A percentile compares a stretch with the other conserved stretches of the same genome.
Evolutionary conservation across 2,888 invertebrate species (phyloP).

Genomic region (Drosophila subsilvestris): DNA sequence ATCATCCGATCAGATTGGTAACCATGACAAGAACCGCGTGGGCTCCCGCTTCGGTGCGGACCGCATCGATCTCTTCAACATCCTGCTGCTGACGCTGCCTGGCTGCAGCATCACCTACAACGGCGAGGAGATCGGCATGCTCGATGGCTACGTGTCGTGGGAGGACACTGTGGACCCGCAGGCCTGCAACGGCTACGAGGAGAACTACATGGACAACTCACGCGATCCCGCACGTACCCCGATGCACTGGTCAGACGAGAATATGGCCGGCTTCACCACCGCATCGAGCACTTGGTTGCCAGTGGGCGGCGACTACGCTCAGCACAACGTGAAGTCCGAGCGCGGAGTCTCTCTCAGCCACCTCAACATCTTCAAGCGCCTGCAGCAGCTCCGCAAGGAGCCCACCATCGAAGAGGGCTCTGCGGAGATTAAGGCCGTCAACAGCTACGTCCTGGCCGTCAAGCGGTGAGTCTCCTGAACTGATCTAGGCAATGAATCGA

Average conservation of each 20-base stretch:
- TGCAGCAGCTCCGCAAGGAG: constrained; percentile 85
- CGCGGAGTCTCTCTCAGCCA: constrained; percentile 85
- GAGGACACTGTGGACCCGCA: constrained; percentile 87
- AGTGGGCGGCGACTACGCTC: constrained; percentile 85
- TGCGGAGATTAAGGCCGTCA: constrained; percentile 83
- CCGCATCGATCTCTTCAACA: constrained; percentile 89
- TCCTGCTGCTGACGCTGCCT: constrained; percentile 91
- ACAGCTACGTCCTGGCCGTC: constrained; percentile 84
- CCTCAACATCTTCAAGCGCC: constrained; percentile 86
- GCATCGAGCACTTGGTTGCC: constrained; percentile 82
- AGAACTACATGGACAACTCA: constrained; percentile 86
- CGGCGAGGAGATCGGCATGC: constrained; percentile 94
- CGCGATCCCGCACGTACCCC: constrained; percentile 88
- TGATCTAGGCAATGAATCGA: background rate
- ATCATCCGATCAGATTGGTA: constrained; percentile 86
- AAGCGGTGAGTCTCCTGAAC: constrained; percentile 72
- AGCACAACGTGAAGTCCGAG: constrained; percentile 86
- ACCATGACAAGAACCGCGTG: constrained; percentile 88
- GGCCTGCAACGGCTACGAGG: constrained; percentile 87
- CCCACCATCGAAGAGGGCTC: constrained; percentile 85
- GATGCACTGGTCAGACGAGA: constrained; percentile 86
- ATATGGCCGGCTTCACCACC: constrained; percentile 80
- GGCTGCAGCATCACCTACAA: constrained; percentile 94
- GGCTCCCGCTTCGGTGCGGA: constrained; percentile 87
- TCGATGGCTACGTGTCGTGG: constrained; percentile 87